These are phyloP conservation scores for Folsomia candida DNA, from an alignment of 2,888 invertebrate species.

Conservation along the genomic window DNA sequence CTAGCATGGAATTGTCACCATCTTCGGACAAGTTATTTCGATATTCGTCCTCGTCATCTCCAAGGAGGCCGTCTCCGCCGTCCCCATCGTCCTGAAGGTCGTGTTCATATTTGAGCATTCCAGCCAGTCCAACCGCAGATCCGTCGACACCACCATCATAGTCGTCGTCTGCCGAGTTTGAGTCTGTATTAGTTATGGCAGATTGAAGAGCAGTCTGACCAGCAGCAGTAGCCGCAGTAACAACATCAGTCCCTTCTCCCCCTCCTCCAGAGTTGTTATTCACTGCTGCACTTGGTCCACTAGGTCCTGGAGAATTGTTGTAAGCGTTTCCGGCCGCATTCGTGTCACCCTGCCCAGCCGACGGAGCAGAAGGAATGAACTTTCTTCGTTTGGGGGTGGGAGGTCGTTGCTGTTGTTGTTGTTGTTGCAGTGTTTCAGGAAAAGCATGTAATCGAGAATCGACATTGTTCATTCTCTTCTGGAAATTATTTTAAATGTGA, in stretches of 20 bases:
- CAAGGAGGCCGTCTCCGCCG: conserved; percentile 24
- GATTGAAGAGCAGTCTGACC: neutral
- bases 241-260: conserved; percentile 11
- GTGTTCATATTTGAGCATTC: conserved; percentile 42
- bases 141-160: conserved; percentile 1
- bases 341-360: neutral
- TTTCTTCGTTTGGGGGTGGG: conserved; percentile 45
- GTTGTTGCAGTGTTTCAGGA: no score
- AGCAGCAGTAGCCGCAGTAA: conserved; percentile 1
- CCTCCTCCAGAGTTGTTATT: no score
- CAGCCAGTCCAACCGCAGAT: conserved; percentile 17
- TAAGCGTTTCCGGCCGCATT: neutral
- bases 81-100: neutral
- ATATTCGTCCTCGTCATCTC: conserved; percentile 40
- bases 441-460: no score
- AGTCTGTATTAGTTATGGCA: conserved; percentile 15
- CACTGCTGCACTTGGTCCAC: conserved; percentile 27
- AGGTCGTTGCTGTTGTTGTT: no score
- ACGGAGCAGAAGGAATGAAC: conserved; percentile 5
- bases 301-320: conserved; percentile 1
- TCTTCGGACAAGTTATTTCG: conserved; percentile 41
- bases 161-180: conserved; percentile 27
- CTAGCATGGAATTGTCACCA: conserved; percentile 45
- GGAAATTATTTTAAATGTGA: no score
- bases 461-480: no score